A percentile compares a stretch with the other conserved stretches of the same genome.
phyloP scores from a whole-genome alignment of 2,113 vertebrate species.

The Oreochromis tanganicae region DNA sequence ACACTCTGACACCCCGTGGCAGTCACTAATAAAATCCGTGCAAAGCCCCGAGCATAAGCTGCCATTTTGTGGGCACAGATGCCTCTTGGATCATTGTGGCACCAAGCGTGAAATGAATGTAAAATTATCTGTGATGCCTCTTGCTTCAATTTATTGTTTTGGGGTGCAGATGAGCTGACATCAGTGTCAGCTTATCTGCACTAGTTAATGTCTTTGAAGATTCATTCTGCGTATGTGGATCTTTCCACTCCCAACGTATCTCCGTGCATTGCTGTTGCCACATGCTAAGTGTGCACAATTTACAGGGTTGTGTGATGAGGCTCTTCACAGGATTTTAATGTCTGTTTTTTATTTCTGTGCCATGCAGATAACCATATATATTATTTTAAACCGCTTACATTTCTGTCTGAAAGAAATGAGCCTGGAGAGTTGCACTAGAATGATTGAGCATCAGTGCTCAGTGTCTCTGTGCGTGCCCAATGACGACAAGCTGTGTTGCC shows the following conservation, averaged over 20 bases:
- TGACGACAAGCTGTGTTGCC: slow-evolving; percentile 35
- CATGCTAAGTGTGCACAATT: slow-evolving; percentile 1
- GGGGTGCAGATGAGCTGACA: slow-evolving; percentile 44
- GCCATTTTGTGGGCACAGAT: slow-evolving; percentile 62
- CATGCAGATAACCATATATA: slow-evolving; percentile 3
- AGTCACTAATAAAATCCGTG: slow-evolving; percentile 46
- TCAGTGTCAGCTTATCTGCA: neutral
- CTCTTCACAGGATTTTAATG: slow-evolving; percentile 5
- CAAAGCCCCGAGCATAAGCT: slow-evolving; percentile 45
- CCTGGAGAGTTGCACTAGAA: neutral
- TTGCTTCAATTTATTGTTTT: slow-evolving; percentile 47
- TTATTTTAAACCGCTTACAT: slow-evolving; percentile 24
- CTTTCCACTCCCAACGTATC: neutral
- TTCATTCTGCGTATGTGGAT: neutral
- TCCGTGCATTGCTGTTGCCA: neutral
- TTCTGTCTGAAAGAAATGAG: slow-evolving; percentile 14
- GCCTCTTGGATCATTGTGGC: slow-evolving; percentile 59
- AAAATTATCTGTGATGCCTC: slow-evolving; percentile 53
- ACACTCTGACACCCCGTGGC: slow-evolving; percentile 11
- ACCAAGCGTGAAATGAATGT: slow-evolving; percentile 62
- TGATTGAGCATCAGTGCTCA: slow-evolving; percentile 34
- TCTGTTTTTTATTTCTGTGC: slow-evolving; percentile 6
- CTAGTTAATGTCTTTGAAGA: neutral
- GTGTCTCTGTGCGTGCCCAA: slow-evolving; percentile 8
- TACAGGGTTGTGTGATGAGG: neutral